Evolutionary conservation across 2,113 vertebrate species (phyloP), one percentile per base, ranked within the genome.

Genomic region (Apus apus): DNA sequence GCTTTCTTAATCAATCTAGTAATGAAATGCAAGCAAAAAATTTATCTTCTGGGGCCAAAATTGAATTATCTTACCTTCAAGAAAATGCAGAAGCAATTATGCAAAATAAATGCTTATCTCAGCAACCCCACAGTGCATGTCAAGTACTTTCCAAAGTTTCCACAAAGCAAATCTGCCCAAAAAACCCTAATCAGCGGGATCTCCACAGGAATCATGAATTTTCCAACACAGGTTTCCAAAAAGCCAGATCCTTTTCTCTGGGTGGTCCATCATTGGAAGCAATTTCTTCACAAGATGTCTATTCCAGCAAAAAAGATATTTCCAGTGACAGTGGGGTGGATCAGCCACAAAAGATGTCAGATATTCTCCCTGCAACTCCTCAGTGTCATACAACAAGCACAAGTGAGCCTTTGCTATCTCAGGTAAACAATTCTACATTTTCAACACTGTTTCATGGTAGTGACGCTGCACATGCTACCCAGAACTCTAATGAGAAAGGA

Each of bases 21-120:
- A 94, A 95, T 96, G 98, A 98, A 98, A 90, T 96, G 60, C 98
- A 97, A 93, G 94, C 90, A 72, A 98, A 96, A 73, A 98, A 97
- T n/a, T 1, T 58, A 75, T 95, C 98, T 87, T 97, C 97, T 87
- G 88, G 97, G 93, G 86, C 93, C 94, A 96, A 96, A 97, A 97
- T 96, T 66, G 92, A 98, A 84, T 96, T 98, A 80, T 93, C 97
- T 73, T 95, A 94, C 38, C 74, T 92, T 82, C 86, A 72, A 43
- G 86, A 96, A 67, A 92, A 96, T 60, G 36, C 98, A 97, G 97
- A 98, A 96, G 90, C 95, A 95, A 96, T 95, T 96, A 32, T 96
- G 96, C 92, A 98, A 89, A 95, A 95, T 94, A 97, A 97, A 81
- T 95, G 94, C 36, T 3, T 93, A 68, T 57, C 97, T 94, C 98